Percentiles rank a stretch among this genome's conserved stretches.
These are phyloP conservation scores for Drosophila sordidapex DNA, from an alignment of 2,888 invertebrate species.

Conservation along the genomic window DNA sequence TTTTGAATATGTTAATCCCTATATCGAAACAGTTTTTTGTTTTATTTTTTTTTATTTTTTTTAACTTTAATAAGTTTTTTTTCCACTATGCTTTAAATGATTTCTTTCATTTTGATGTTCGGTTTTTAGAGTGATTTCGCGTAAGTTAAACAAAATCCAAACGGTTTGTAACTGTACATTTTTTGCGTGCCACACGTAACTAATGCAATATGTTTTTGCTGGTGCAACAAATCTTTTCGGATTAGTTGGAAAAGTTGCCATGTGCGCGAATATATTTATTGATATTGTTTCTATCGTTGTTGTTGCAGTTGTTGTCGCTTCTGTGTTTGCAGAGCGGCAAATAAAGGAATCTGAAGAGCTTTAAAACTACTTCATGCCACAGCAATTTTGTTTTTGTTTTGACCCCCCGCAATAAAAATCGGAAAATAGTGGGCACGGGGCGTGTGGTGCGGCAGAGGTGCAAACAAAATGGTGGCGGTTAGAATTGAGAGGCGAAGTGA, in stretches of 20 bases:
- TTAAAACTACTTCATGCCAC: conserved; percentile 63
- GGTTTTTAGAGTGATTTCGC: not conserved
- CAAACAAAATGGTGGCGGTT: conserved; percentile 56
- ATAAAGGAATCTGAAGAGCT: conserved; percentile 54
- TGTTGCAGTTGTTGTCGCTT: conserved; percentile 11
- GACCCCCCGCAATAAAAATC: not conserved
- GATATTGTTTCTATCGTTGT: conserved; percentile 4
- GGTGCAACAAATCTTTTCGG: conserved; percentile 65
- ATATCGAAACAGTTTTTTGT: rapidly evolving
- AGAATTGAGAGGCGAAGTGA: conserved; percentile 51
- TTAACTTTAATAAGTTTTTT: not conserved
- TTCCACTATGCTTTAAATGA: not conserved
- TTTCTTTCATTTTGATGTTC: not conserved
- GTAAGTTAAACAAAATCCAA: not conserved
- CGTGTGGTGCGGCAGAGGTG: not conserved
- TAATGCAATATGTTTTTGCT: not conserved
- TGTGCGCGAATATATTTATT: conserved; percentile 1
- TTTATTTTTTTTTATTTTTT: not conserved
- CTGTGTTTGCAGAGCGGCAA: conserved; percentile 26
- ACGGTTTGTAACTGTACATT: not conserved
- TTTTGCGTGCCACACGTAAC: not conserved
- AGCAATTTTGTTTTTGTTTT: not conserved
- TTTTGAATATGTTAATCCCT: not conserved
- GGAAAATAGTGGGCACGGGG: not conserved
- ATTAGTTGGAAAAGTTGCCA: conserved; percentile 52